Evolutionary conservation across 2,113 vertebrate genomes (phyloP).

Genomic region (Brachyistius frenatus): DNA sequence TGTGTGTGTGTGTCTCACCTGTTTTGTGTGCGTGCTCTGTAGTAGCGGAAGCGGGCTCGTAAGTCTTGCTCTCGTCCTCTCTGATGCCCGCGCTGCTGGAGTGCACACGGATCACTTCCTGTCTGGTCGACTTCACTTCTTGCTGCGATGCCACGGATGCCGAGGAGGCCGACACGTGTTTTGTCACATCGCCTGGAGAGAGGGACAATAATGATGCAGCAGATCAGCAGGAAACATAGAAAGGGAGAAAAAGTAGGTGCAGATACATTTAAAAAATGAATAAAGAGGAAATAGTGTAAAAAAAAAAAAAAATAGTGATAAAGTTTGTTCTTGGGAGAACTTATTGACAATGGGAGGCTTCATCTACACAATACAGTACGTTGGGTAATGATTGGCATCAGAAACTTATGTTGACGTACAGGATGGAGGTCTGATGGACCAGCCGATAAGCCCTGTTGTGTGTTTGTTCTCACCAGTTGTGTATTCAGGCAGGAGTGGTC

Average conservation of each 20-base stretch:
- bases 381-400: too few species aligned
- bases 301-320: too few species aligned
- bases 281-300: too few species aligned
- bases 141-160: conserved; percentile 51
- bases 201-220: background rate
- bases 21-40: conserved; percentile 79
- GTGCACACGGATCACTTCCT: conserved; percentile 89
- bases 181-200: conserved; percentile 81
- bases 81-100: conserved; percentile 77
- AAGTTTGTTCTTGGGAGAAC: too few species aligned
- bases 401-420: background rate
- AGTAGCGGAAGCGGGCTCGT: conserved; percentile 28
- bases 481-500: conserved; percentile 78
- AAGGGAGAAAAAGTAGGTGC: background rate
- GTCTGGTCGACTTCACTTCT: conserved; percentile 65
- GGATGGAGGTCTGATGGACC: background rate
- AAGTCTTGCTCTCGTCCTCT: conserved; percentile 85
- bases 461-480: conserved; percentile 64
- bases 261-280: too few species aligned
- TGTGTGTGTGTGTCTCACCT: conserved; percentile 82
- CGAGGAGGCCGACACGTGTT: conserved; percentile 78
- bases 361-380: too few species aligned
- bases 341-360: too few species aligned
- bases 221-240: background rate
- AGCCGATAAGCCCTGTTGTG: background rate